Evolutionary conservation across 2,888 invertebrate genomes (phyloP), one percentile per base, ranked within the genome.

Genomic region (Cantharis nigra): DNA sequence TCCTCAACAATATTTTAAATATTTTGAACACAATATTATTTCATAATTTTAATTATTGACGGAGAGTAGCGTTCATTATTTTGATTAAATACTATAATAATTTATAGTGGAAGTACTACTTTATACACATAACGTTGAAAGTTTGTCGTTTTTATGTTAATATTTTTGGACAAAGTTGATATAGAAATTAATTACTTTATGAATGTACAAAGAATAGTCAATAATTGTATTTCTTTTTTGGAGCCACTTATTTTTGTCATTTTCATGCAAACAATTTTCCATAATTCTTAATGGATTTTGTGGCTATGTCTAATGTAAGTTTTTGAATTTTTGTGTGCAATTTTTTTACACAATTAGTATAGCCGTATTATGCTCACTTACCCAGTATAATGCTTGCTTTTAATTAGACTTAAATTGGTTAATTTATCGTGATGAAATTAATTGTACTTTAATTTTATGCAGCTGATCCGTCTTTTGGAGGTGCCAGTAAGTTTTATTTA

Each of bases 401-500:
- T 14, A 28, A 69, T 30, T 69, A 69, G 30, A n/a, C 16, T 69
- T 30, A 14, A 23, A 67, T 23, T 23, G n/a, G 26, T 23, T 23
- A 23, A 18, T 14, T 23, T 23, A 23, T 67, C 13, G n/a, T 67
- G 23, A 23, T 67, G 20, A 23, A 23, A 20, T 71, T 74, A 77
- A 77, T 71, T 26, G 26, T 20, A 16, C 63, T 70, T 69, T 78
- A 78, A 83, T 82, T 82, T 83, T 83, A 85, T 86, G 79, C 86
- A 89, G 89, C 87, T 86, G 87, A 88, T 83, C 87, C 86, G 85
- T 86, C 87, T 86, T 87, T 87, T 87, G 89, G 89, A 91, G 91
- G 91, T 89, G 90, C 90, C 88, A 91, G 91, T 92, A 91, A 92
- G 91, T 92, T 84, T 76, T 74, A 74, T 62, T 62, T 26, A n/a